Evolutionary conservation across 2,113 vertebrate species (phyloP).

Genomic region (Petrocephalus microphthalmus): DNA sequence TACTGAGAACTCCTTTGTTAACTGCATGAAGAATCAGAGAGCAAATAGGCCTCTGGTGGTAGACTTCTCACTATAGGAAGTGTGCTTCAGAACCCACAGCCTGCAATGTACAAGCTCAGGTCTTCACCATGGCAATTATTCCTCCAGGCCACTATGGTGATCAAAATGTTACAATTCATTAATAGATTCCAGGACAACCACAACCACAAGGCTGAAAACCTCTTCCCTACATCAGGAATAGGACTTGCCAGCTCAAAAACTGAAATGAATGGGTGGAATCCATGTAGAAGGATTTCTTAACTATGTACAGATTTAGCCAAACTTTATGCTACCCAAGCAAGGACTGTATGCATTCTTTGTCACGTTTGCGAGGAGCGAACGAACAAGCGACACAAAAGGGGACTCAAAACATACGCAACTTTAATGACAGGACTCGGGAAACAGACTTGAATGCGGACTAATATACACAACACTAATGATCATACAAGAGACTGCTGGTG

Average conservation of each 20-base stretch:
- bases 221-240: neutral
- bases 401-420: too few species aligned
- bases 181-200: neutral
- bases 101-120: conserved; percentile 24
- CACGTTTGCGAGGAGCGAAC: too few species aligned
- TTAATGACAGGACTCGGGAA: too few species aligned
- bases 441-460: too few species aligned
- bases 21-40: too few species aligned
- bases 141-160: conserved; percentile 29
- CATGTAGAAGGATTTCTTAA: neutral
- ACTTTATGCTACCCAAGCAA: neutral
- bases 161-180: neutral
- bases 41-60: too few species aligned
- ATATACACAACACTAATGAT: too few species aligned
- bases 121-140: conserved; percentile 11
- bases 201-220: neutral
- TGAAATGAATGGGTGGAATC: neutral
- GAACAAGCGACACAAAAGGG: too few species aligned
- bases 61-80: neutral
- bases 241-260: neutral
- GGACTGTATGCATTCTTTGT: conserved; percentile 16
- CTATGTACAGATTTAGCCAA: neutral
- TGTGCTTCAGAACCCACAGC: conserved; percentile 26
- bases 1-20: neutral
- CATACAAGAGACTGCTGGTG: too few species aligned